Evolutionary conservation across 2,797 vertebrate genomes (phyloP).

Genomic region (Sebastes matsubarae): DNA sequence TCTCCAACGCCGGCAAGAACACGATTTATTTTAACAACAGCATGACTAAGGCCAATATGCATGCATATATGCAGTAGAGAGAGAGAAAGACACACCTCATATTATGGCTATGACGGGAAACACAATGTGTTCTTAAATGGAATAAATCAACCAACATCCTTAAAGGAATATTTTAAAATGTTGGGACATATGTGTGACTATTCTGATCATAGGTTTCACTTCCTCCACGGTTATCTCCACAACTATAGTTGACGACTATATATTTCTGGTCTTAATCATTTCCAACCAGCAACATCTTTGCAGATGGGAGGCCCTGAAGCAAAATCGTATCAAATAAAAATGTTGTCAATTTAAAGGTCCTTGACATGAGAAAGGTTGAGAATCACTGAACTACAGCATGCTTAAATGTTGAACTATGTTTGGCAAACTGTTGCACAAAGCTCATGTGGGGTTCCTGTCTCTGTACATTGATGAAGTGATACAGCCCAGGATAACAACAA

Average conservation of each 20-base stretch:
- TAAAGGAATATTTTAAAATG: not conserved
- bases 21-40: not conserved
- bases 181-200: not conserved
- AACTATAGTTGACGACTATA: too few relatives aligned
- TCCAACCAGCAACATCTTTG: too few relatives aligned
- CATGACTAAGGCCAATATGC: not conserved
- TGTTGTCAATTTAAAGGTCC: not conserved
- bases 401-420: not conserved
- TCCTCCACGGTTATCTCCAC: too few relatives aligned
- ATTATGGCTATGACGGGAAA: not conserved
- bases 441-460: not conserved
- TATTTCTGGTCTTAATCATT: too few relatives aligned
- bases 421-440: not conserved
- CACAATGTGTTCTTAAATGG: not conserved
- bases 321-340: too few relatives aligned
- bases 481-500: not conserved
- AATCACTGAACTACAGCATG: not conserved
- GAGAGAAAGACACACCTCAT: not conserved
- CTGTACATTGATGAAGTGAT: not conserved
- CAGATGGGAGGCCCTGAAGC: too few relatives aligned
- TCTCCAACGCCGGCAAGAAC: not conserved
- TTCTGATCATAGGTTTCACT: too few relatives aligned
- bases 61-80: not conserved
- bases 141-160: not conserved
- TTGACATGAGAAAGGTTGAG: too few relatives aligned